Evolutionary conservation across 2,888 invertebrate species (phyloP), one percentile per base, ranked within the genome.

Genomic region (Drosophila ezoana): DNA sequence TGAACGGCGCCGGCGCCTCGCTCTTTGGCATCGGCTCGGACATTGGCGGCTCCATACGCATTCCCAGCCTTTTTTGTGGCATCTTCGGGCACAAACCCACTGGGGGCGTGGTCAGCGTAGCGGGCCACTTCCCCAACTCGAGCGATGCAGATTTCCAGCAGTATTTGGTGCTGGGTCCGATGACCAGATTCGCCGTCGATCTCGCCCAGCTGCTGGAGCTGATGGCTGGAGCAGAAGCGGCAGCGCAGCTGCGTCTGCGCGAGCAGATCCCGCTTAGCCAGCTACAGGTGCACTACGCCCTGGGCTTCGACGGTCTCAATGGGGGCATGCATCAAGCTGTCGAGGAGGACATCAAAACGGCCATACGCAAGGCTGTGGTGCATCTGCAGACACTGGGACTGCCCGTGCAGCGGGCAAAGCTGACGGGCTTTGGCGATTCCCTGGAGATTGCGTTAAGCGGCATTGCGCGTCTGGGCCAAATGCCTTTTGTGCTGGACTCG

Each of bases 41-140:
- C 92, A 95, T 98, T 80, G 97, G 95, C 9, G 98, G 98, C 52
- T 97, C 97, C 54, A 97, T 98, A 79, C 94, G 98, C 28, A 93
- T 98, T 89, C 98, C 98, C 0, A 94, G 96, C n/a, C 94, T 96
- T 75, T 97, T 96, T 92, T 96, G 95, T 92, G 98, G 98, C 0
- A 93, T 98, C 38, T 98, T 96, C 91, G 98, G 97, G 0, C 97
- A 97, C 91, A 97, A 97, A 89, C 96, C 97, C 3, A 95, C 96
- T 43, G 93, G 95, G 4, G 94, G 96, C 94, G 90, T 93, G 9
- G 74, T 90, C 5, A 90, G 28, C 95, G 0, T 93, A 93, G 92
- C 91, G 1, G 95, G 95, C 0, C 95, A 95, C 91, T 94, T 93
- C 72, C 96, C 96, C 0, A 90, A 91, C 1, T 88, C 93, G 2